Evolutionary conservation across 1,140 invertebrate genomes (phyloP), one percentile per base, ranked within the genome.

Genomic region (Leptinotarsa lineolata): DNA sequence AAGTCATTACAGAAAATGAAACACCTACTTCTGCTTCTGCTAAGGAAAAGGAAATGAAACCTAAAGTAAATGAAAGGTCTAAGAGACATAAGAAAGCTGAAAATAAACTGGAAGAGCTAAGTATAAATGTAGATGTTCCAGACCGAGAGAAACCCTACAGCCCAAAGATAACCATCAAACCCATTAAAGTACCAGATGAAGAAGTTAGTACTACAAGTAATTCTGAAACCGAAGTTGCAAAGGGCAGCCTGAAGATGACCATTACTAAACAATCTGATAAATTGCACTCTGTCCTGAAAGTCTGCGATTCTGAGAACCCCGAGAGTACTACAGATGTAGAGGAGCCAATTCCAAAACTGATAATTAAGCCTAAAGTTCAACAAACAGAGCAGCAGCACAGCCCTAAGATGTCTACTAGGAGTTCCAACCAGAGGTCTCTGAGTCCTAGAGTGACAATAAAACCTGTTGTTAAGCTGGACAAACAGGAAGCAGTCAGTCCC

Each of bases 371-470:
- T 21, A 76, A 75, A 54, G 69, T 79, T 16, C 80, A 81, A 73
- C 75, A 76, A n/a, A 69, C 72, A 54, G 75, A 79, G 20, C 76
- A 77, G 24, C 79, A 78, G 60, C 77, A 79, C 16, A 83, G 81
- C 77, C 80, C 81, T 2, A 83, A 81, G 77, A 80, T 79, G 67
- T 63, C 74, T 8, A 78, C 75, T 2, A 77, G 76, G 61, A 78
- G 74, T 58, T 75, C 70, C 21, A 74, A 69, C 24, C 76, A 77
- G 48, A 74, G 81, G 72, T 76, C 77, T 13, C 64, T 65, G 6
- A 82, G 80, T 78, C 82, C 83, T 2, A 81, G 81, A 68, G 77
- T 84, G 30, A 83, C 82, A 11, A 84, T 83, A 22, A 84, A 84
- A 77, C 80, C 83, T 2, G 80, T 83, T 46, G 60, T 78, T 20